These are phyloP conservation scores for Epizoanthus illoricatus DNA, from an alignment of 92 coral and sea anemone genomes.

Conservation along the genomic window DNA sequence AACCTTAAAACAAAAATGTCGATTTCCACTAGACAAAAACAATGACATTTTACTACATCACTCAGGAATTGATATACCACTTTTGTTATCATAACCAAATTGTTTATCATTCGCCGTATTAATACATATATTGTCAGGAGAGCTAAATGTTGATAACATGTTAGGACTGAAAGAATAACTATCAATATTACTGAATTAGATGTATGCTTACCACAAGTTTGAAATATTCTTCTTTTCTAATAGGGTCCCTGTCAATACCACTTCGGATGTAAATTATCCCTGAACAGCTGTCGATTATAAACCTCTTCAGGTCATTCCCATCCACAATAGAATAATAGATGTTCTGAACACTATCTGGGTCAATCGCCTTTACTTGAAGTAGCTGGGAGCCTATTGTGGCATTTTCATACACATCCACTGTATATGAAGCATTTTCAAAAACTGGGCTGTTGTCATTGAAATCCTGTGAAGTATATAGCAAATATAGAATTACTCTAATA, in stretches of 20 bases:
- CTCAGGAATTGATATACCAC: no score
- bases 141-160: no score
- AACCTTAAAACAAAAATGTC: no score
- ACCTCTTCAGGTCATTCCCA: slow-evolving; percentile 21
- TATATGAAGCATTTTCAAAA: slow-evolving; percentile 53
- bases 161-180: background rate
- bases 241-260: slow-evolving; percentile 12
- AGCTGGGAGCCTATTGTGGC: slow-evolving; percentile 61
- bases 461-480: slow-evolving; percentile 37
- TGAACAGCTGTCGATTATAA: slow-evolving; percentile 27
- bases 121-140: no score
- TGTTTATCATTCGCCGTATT: no score
- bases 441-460: slow-evolving; percentile 77
- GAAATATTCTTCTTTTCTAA: background rate
- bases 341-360: slow-evolving; percentile 67
- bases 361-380: slow-evolving; percentile 76
- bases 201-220: slow-evolving; percentile 24
- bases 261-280: slow-evolving; percentile 26
- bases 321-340: slow-evolving; percentile 10
- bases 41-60: no score
- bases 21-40: no score
- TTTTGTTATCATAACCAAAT: no score
- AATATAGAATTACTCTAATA: no score
- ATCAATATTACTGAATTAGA: background rate
- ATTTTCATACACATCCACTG: slow-evolving; percentile 61